Conservation (phyloP, 2,888 invertebrate genomes). For the Caenorhabditis macrosperma region DNA sequence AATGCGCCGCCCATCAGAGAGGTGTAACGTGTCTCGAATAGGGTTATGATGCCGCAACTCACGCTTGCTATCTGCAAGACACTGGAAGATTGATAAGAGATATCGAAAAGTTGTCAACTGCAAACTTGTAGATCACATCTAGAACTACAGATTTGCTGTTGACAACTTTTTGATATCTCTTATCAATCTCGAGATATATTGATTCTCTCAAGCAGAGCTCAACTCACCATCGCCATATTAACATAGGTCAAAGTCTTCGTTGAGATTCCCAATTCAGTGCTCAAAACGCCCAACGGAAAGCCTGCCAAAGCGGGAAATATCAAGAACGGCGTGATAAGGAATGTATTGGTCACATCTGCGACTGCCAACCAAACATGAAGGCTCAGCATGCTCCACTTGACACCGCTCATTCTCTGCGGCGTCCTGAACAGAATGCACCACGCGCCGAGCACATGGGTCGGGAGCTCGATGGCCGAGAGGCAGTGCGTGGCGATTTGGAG, state of each 20-base stretch:
- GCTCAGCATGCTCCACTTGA: conserved; percentile 8
- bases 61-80: not conserved
- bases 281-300: conserved; percentile 4
- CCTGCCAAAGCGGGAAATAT: not conserved
- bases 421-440: conserved; percentile 6
- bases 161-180: no score
- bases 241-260: not conserved
- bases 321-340: not conserved
- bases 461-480: not conserved
- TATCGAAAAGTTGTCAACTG: no score
- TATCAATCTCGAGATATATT: no score
- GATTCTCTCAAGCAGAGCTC: not conserved
- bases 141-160: no score
- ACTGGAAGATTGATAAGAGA: no score
- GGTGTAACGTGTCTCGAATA: not conserved
- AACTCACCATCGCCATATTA: not conserved
- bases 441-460: not conserved
- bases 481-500: not conserved
- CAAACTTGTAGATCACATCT: no score
- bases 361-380: not conserved
- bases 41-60: not conserved
- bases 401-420: not conserved
- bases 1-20: not conserved
- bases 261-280: not conserved
- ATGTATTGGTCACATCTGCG: not conserved